These are phyloP conservation scores for Melanocharis versteri DNA, from an alignment of 2,113 vertebrate species.

Conservation along the genomic window DNA sequence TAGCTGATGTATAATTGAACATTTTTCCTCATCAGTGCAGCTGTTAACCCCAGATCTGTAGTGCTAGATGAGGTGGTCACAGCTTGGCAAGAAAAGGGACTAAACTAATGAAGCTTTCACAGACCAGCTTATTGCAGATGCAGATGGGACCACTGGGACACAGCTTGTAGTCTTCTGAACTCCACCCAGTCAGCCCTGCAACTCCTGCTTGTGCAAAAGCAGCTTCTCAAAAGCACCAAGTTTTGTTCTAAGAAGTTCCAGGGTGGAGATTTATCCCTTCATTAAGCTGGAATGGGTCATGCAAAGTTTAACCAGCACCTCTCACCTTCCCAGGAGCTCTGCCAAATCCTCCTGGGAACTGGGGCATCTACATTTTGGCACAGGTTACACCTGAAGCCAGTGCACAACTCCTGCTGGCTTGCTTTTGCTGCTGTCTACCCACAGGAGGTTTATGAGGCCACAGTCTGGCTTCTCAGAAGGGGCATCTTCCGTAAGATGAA, in stretches of 20 bases:
- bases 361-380: background rate
- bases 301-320: background rate
- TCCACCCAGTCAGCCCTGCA: fast-evolving
- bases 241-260: background rate
- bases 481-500: background rate
- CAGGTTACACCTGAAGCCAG: background rate
- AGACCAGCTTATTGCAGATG: background rate
- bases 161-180: background rate
- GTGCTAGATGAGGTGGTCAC: background rate
- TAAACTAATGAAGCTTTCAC: background rate
- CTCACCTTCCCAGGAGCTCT: background rate
- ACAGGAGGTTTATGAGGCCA: background rate
- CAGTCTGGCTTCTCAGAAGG: background rate
- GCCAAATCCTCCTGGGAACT: background rate
- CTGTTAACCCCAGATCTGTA: background rate
- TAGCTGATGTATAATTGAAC: background rate
- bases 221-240: background rate
- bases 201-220: background rate
- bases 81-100: background rate
- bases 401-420: background rate
- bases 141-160: background rate
- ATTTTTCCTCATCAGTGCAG: background rate
- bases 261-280: background rate
- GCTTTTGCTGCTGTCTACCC: background rate
- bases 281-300: background rate